Evolutionary conservation across 2,888 invertebrate genomes (phyloP).

Genomic region (Drosophila robusta): DNA sequence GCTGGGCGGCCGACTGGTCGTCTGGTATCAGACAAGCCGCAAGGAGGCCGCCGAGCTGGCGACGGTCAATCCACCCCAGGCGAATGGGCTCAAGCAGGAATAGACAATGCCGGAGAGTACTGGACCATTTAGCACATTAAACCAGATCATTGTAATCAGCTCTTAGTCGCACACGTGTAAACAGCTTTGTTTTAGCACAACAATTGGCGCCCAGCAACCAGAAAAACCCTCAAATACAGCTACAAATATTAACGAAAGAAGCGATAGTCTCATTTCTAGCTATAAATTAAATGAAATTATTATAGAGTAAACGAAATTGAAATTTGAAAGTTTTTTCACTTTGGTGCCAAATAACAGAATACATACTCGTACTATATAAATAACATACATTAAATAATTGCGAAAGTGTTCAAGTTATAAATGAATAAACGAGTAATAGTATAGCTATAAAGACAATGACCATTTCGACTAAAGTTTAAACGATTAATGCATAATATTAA

Average conservation of each 20-base stretch:
- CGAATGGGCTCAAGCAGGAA: constrained; percentile 88
- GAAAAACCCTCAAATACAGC: constrained; percentile 14
- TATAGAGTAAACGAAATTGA: constrained; percentile 57
- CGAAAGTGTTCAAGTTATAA: constrained; percentile 67
- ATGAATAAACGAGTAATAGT: constrained; percentile 48
- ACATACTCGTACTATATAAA: constrained; percentile 46
- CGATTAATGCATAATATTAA: constrained; percentile 28
- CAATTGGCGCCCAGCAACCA: constrained; percentile 43
- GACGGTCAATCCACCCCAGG: constrained; percentile 86
- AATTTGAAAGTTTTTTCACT: constrained; percentile 60
- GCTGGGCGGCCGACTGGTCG: constrained; percentile 94
- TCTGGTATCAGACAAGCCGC: constrained; percentile 89
- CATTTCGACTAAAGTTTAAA: constrained; percentile 27
- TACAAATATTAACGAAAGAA: constrained; percentile 19
- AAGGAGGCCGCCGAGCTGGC: constrained; percentile 86
- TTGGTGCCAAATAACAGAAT: constrained; percentile 66
- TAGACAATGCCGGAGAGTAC: constrained; percentile 76
- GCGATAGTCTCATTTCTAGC: constrained; percentile 40
- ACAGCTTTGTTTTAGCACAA: constrained; percentile 76
- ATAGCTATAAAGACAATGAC: constrained; percentile 62
- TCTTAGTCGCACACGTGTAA: constrained; percentile 64
- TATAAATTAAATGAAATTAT: constrained; percentile 51
- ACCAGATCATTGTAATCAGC: constrained; percentile 48
- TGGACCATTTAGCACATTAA: constrained; percentile 21
- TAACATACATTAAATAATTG: constrained; percentile 46